Percentiles rank a stretch among this genome's conserved stretches.
Conservation (phyloP, 2,797 vertebrate species). For the Paramormyrops hopkinsi region DNA sequence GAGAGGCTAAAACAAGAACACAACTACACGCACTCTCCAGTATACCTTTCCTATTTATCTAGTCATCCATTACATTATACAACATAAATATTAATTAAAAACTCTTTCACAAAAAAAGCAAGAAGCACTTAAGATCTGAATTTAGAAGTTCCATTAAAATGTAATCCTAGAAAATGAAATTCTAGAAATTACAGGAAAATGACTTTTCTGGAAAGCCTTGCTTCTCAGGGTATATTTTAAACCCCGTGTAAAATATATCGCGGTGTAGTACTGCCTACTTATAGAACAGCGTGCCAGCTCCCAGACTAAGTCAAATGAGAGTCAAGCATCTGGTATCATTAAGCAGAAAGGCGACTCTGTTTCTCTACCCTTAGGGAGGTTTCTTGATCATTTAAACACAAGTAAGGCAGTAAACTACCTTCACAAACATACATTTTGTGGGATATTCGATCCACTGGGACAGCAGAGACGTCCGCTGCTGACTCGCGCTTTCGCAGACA, state of each 20-base stretch:
- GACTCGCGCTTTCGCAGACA: neutral
- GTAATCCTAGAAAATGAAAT: neutral
- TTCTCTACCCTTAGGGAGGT: neutral
- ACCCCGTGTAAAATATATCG: neutral
- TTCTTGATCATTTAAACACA: neutral
- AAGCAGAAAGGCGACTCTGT: neutral
- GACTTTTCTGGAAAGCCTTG: neutral
- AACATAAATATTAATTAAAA: conserved; percentile 14
- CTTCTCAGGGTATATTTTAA: neutral
- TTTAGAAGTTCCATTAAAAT: neutral
- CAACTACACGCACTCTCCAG: neutral
- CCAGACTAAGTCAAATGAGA: neutral
- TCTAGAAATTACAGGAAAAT: neutral
- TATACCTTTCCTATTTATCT: neutral
- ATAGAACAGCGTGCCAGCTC: neutral
- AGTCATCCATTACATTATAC: conserved; percentile 1
- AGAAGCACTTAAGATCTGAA: neutral
- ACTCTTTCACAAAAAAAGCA: conserved; percentile 1
- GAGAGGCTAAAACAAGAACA: neutral
- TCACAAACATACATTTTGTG: conserved; percentile 6
- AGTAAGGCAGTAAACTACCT: neutral
- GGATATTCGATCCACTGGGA: neutral
- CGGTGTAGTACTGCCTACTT: neutral
- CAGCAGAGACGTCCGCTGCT: neutral
- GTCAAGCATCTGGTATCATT: neutral